phyloP scores from a whole-genome alignment of 2,888 invertebrate genomes.

The Sminthurides aquaticus region DNA sequence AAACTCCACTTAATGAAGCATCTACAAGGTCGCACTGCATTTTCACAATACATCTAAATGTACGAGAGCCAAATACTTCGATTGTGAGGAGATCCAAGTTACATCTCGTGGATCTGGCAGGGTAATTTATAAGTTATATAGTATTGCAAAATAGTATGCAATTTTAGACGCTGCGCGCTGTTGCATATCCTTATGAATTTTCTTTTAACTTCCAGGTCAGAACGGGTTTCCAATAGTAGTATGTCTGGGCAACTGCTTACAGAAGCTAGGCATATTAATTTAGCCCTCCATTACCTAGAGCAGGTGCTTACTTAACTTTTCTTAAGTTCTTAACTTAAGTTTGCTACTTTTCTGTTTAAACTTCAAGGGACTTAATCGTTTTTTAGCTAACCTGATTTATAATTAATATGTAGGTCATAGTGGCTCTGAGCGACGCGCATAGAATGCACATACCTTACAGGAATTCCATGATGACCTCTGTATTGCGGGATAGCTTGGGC shows the following conservation, averaged over 20 bases:
- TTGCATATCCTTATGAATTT: too few species aligned
- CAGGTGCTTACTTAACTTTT: conserved; percentile 46
- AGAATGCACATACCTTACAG: conserved; percentile 49
- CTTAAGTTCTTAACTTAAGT: too few species aligned
- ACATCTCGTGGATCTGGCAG: conserved; percentile 54
- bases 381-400: background rate
- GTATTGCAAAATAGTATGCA: too few species aligned
- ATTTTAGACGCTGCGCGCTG: too few species aligned
- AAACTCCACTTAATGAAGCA: conserved; percentile 53
- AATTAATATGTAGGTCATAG: conserved; percentile 28
- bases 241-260: conserved; percentile 50
- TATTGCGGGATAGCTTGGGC: conserved; percentile 52
- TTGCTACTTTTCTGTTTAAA: too few species aligned
- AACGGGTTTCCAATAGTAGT: conserved; percentile 51
- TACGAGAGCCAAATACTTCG: conserved; percentile 46
- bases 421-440: conserved; percentile 47
- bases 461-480: conserved; percentile 53
- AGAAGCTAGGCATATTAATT: conserved; percentile 54
- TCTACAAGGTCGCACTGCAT: conserved; percentile 55
- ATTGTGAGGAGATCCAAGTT: conserved; percentile 50
- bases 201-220: conserved; percentile 48
- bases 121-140: too few species aligned
- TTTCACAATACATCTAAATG: conserved; percentile 51
- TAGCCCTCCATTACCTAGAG: conserved; percentile 54
- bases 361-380: background rate